A percentile compares a stretch with the other conserved stretches of the same genome.
These are phyloP conservation scores for Euborellia annulipes DNA, from an alignment of 1,140 invertebrate genomes.

Conservation along the genomic window DNA sequence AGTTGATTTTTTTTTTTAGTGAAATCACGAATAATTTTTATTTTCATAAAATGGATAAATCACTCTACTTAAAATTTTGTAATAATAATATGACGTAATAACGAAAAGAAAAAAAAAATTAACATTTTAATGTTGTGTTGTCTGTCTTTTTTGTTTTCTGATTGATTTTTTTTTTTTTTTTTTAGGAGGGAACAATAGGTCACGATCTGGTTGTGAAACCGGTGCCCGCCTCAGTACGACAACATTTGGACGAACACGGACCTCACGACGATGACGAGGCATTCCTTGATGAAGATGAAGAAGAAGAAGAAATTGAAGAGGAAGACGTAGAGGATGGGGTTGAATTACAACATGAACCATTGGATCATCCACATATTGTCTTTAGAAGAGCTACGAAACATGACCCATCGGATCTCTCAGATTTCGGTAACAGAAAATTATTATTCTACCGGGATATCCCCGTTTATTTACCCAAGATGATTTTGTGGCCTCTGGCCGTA, in stretches of 20 bases:
- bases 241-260: conserved; percentile 13
- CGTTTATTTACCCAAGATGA: no score
- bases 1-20: no score
- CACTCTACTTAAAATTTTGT: background rate
- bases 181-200: conserved; percentile 79
- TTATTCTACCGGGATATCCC: no score
- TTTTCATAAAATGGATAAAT: no score
- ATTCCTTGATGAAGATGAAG: conserved; percentile 44
- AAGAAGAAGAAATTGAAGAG: conserved; percentile 4
- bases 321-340: conserved; percentile 15
- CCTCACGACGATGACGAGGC: conserved; percentile 53
- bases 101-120: background rate
- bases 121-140: background rate
- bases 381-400: conserved; percentile 39
- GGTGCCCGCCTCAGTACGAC: conserved; percentile 46
- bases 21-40: no score
- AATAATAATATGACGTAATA: background rate
- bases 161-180: conserved; percentile 18
- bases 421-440: conserved; percentile 45
- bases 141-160: background rate
- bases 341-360: conserved; percentile 25
- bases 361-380: conserved; percentile 35
- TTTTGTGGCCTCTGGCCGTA: no score
- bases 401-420: conserved; percentile 38
- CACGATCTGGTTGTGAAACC: conserved; percentile 74